Conservation (phyloP, 1,140 invertebrate species). For the Drosophila nigromelanica region DNA sequence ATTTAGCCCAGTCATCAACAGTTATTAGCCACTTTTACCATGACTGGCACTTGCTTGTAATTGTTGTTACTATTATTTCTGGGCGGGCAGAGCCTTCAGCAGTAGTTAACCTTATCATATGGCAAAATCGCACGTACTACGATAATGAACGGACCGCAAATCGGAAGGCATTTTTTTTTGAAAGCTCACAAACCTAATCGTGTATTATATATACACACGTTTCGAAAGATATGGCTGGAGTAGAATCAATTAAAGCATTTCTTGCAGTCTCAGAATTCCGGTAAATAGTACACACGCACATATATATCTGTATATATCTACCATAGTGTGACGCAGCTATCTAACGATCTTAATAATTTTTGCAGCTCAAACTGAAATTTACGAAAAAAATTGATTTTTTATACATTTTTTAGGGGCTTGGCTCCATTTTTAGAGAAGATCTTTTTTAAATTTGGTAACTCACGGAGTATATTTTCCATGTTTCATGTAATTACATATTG, state of each 20-base stretch:
- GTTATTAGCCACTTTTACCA: conserved; percentile 52
- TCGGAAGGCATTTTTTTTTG: neutral
- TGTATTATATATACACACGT: neutral
- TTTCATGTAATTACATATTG: too few relatives aligned
- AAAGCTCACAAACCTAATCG: conserved; percentile 2
- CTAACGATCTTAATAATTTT: too few relatives aligned
- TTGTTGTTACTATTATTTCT: conserved; percentile 21
- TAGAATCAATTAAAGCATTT: neutral
- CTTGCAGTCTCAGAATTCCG: neutral
- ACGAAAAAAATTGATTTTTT: too few relatives aligned
- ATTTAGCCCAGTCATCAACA: conserved; percentile 32
- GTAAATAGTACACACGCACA: neutral
- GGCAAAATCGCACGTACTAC: conserved; percentile 48
- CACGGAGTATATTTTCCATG: neutral
- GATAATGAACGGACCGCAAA: conserved; percentile 32
- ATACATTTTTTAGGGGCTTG: too few relatives aligned
- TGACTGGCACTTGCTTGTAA: conserved; percentile 39
- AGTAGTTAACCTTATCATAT: conserved; percentile 15
- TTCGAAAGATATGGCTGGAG: neutral
- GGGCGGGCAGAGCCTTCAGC: neutral
- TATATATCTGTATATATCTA: too few relatives aligned
- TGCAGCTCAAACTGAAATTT: too few relatives aligned
- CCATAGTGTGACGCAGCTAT: neutral
- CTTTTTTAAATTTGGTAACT: neutral
- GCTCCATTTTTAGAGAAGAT: too few relatives aligned